Evolutionary conservation across 2,797 vertebrate genomes (phyloP), one percentile per base, ranked within the genome.

Genomic region (Coreius guichenoti): DNA sequence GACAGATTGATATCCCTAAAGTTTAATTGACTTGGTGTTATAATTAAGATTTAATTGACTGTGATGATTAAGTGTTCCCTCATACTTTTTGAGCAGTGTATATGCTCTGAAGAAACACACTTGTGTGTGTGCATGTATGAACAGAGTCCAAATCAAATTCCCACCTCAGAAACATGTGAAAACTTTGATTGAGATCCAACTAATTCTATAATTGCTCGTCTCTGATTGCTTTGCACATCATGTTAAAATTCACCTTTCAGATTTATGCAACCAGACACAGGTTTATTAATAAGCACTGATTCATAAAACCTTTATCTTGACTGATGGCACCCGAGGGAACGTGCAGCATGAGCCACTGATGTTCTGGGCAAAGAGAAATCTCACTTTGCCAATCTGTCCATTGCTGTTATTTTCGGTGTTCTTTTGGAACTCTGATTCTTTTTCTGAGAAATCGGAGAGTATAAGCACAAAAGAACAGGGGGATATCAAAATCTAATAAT

Each of bases 261-360:
- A 16, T 36, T 72, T 43, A 31, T 58, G 49, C 8, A 45, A n/a
- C 13, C 74, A 39, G 13, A 58, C 4, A 13, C 17, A 63, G 51
- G 36, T 43, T 72, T 69, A 19, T 17, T 72, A 82, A 73, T 23
- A 82, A 73, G n/a, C 68, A 33, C 51, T 7, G 16, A 43, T 21
- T 65, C 33, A 72, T 58, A n/a, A 23, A 21, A 14, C 21, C 33
- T 70, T 51, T 43, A 17, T 29, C 45, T 31, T 82, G 80, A 77
- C 23, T 29, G 80, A 77, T 51, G 63, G 51, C 17, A 58, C 85
- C 63, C 5, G 51, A 69, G 85, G 80, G 63, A 82, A 39, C 17
- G 7, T 19, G 8, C 6, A 5, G 51, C 65, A n/a, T 39, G 36
- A 56, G 8, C 31, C 3, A 23, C 21, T 9, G 31, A 69, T 81